Base-by-base conservation (phyloP, 2,888 invertebrate species). In the Aproaerema taeniolella region DNA sequence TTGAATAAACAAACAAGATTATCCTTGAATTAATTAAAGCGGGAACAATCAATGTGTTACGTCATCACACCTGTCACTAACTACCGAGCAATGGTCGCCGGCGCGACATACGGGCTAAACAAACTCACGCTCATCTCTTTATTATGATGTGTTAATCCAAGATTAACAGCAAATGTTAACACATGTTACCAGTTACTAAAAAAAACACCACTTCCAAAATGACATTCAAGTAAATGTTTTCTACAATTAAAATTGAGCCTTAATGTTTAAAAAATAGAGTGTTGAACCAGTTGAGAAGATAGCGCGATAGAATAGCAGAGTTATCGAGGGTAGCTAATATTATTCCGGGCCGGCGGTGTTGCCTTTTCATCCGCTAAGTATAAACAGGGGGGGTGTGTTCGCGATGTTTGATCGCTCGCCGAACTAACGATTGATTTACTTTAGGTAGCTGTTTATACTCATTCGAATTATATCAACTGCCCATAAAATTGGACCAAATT, bases 121-220 rank as follows among this genome's bases (percentile, higher is more conserved):
- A 85, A 86, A 85, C 83, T 65, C 65, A 70, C 59, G 78, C 81
- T 85, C 85, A 86, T 85, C 79, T 78, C 83, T 83, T 85, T 85
- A 82, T 86, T 86, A 86, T 85, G 81, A 85, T 78, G 85, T 85
- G 86, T 83, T 85, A 85, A 85, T 83, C 80, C 83, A 52, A 77
- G 83, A 83, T 86, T 86, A 86, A 77, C 82, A 78, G 78, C 81
- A 83, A 86, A 86, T 85, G 83, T 86, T 85, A 85, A 86, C 86
- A 85, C 83, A 83, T 86, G 86, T 86, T 83, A 78, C 81, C 76
- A 80, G 83, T 85, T 83, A 82, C 67, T 76, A 79, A 81, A 85
- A 83, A 82, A 83, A 67, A 53, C 31, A 47, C 45, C 45, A 37
- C 42, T 43, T 41, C 40, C 41, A 50, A 55, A 72, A 67, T 37